Percentiles rank a stretch among this genome's conserved stretches.
Conservation (phyloP, 2,888 invertebrate genomes). For the Drosophila suboccidentalis region DNA sequence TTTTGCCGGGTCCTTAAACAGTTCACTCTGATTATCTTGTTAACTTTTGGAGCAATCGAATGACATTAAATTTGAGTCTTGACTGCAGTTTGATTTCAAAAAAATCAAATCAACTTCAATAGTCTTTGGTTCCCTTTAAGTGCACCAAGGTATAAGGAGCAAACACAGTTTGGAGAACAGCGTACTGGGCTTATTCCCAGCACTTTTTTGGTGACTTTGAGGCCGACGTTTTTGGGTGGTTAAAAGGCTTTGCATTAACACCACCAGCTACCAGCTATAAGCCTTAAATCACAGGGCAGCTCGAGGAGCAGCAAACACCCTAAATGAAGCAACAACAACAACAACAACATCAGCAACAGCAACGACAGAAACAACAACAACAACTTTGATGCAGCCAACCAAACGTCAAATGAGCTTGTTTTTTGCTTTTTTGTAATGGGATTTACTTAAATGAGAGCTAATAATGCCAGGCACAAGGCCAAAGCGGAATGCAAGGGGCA, state of each 20-base stretch:
- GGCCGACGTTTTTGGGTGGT: conserved; percentile 32
- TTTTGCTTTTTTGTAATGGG: conserved; percentile 62
- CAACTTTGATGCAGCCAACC: conserved; percentile 66
- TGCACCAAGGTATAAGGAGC: too few relatives aligned
- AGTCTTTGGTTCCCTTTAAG: too few relatives aligned
- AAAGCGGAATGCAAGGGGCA: neutral
- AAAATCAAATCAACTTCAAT: too few relatives aligned
- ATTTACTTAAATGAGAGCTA: conserved; percentile 81
- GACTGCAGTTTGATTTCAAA: too few relatives aligned
- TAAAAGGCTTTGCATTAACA: conserved; percentile 73
- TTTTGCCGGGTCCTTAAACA: too few relatives aligned
- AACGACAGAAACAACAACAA: neutral
- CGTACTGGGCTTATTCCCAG: conserved; percentile 8
- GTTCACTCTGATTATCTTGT: too few relatives aligned
- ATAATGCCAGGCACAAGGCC: conserved; percentile 60
- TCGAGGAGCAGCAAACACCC: conserved; percentile 59
- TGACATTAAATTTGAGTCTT: too few relatives aligned
- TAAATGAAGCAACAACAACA: conserved; percentile 22
- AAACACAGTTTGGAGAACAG: neutral
- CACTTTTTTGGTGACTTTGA: conserved; percentile 11
- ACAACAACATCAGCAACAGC: neutral
- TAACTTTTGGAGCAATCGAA: too few relatives aligned
- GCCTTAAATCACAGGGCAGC: conserved; percentile 8
- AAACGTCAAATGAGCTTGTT: conserved; percentile 68
- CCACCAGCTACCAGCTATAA: conserved; percentile 43